phyloP scores from a whole-genome alignment of 2,797 vertebrate genomes.

The Siniperca scherzeri region DNA sequence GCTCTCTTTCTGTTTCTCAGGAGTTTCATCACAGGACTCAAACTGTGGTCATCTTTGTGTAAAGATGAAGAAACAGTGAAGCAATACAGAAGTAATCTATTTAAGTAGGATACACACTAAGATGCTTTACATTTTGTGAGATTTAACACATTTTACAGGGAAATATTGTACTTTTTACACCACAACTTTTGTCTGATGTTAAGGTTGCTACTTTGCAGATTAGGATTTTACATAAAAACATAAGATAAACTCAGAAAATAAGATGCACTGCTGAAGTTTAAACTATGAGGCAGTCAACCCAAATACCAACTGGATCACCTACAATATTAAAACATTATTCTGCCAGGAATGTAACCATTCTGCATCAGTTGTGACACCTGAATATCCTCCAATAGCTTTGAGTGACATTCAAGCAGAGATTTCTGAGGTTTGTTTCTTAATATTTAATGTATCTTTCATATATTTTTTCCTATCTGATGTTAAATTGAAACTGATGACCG shows the following conservation, averaged over 20 bases:
- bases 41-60: slow-evolving; percentile 36
- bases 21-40: slow-evolving; percentile 45
- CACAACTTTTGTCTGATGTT: neutral
- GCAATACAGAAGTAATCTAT: slow-evolving; percentile 5
- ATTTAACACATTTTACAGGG: too few species aligned
- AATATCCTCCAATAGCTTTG: neutral
- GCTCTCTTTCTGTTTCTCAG: neutral
- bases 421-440: neutral
- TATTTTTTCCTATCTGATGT: neutral
- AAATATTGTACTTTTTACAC: neutral
- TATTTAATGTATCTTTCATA: neutral
- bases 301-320: neutral
- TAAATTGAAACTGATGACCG: neutral
- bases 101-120: neutral
- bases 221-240: neutral
- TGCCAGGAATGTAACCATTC: neutral
- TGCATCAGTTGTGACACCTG: neutral
- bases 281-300: neutral
- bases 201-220: neutral
- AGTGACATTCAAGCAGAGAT: neutral
- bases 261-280: neutral
- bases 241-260: neutral
- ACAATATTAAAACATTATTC: neutral
- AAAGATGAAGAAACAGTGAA: slow-evolving; percentile 8
- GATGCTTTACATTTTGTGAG: neutral